Conservation (phyloP, 1,140 invertebrate species). For the Euschistus heros region DNA sequence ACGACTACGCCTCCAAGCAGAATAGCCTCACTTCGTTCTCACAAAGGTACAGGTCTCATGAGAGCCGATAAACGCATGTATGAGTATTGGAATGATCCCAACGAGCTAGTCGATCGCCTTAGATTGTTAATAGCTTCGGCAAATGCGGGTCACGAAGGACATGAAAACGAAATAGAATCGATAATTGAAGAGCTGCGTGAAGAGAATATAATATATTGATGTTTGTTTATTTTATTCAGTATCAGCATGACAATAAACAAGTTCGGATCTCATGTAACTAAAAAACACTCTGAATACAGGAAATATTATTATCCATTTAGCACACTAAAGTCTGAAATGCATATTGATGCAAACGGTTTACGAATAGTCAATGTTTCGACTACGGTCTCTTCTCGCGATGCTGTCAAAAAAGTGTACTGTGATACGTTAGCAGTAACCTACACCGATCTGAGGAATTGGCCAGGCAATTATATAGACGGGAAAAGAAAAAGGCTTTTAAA, state of each 20-base stretch:
- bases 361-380: not conserved
- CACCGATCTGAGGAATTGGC: not conserved
- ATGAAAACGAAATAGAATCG: not conserved
- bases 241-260: not conserved
- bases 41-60: not conserved
- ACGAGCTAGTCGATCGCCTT: not conserved
- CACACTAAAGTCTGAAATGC: not conserved
- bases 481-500: no score
- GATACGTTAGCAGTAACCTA: not conserved
- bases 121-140: not conserved
- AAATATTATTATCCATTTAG: not conserved
- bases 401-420: not conserved
- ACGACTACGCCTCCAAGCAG: not conserved
- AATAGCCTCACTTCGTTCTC: not conserved
- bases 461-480: not conserved
- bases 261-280: not conserved
- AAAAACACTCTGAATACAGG: not conserved
- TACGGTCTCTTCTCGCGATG: not conserved
- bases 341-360: not conserved
- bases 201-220: not conserved
- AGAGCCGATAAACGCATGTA: not conserved
- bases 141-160: not conserved
- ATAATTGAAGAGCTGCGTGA: conserved; percentile 2
- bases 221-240: not conserved
- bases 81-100: not conserved